Conservation (phyloP, 1,140 invertebrate species). For the Popillia japonica region DNA sequence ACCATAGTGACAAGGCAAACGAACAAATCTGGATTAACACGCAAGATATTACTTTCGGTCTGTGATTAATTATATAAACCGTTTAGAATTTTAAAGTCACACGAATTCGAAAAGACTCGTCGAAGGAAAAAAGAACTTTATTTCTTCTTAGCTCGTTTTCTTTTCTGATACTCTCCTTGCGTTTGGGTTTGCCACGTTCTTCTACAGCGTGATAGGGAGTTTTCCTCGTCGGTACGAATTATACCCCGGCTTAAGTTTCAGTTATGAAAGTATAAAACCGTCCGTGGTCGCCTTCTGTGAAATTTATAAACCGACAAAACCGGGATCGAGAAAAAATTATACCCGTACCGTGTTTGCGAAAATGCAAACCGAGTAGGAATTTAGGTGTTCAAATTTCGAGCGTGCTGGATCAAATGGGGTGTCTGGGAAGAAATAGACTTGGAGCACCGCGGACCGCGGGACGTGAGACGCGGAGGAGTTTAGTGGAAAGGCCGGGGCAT, state of each 20-base stretch:
- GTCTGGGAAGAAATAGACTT: constrained; percentile 1
- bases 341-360: constrained; percentile 1
- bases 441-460: background rate
- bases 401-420: constrained; percentile 15
- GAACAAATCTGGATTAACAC: constrained; percentile 6
- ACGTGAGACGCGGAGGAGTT: background rate
- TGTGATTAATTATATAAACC: constrained; percentile 21
- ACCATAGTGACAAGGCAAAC: background rate
- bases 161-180: background rate
- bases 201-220: background rate
- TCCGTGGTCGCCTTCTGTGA: constrained; percentile 24
- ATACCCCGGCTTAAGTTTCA: constrained; percentile 29
- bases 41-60: constrained; percentile 5
- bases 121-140: background rate
- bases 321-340: constrained; percentile 18
- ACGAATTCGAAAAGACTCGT: constrained; percentile 9
- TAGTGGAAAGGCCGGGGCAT: constrained; percentile 14
- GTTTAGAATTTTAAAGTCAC: constrained; percentile 25
- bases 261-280: constrained; percentile 32
- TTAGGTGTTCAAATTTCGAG: constrained; percentile 13
- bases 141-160: constrained; percentile 9
- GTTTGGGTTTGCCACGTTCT: background rate
- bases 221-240: constrained; percentile 19
- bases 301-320: constrained; percentile 34
- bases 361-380: constrained; percentile 18